Evolutionary conservation across 2,797 vertebrate species (phyloP).

Genomic region (Tokudaia tokunoshimensis): DNA sequence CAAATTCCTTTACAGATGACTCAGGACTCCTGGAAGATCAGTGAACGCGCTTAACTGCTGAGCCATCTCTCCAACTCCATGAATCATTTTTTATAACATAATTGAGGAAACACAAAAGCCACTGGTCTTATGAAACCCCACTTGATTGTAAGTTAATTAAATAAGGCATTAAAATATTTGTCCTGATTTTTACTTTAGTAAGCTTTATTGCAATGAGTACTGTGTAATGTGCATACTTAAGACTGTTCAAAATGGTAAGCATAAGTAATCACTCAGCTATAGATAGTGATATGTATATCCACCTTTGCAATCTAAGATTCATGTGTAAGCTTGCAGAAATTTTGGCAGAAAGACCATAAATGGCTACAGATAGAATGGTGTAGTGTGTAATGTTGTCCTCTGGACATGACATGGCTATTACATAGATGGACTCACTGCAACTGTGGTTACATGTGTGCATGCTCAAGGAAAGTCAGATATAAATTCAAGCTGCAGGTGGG

Average conservation of each 20-base stretch:
- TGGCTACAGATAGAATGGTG: background rate
- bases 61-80: background rate
- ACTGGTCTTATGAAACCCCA: background rate
- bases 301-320: background rate
- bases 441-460: background rate
- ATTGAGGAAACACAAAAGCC: fast-evolving
- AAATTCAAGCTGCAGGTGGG: background rate
- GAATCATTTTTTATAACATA: background rate
- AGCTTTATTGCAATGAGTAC: no score
- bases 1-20: background rate
- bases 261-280: background rate
- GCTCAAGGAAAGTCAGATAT: background rate
- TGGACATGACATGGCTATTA: background rate
- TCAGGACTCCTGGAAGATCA: background rate
- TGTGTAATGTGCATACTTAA: background rate
- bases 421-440: no score
- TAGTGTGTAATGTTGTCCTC: background rate
- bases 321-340: background rate
- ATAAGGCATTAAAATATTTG: no score
- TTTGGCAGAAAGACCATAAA: background rate
- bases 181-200: background rate
- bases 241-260: background rate
- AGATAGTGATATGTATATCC: background rate
- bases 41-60: background rate
- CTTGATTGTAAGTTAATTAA: background rate